Base-by-base conservation (phyloP, 1,140 invertebrate genomes). In the Thrips palmi region DNA sequence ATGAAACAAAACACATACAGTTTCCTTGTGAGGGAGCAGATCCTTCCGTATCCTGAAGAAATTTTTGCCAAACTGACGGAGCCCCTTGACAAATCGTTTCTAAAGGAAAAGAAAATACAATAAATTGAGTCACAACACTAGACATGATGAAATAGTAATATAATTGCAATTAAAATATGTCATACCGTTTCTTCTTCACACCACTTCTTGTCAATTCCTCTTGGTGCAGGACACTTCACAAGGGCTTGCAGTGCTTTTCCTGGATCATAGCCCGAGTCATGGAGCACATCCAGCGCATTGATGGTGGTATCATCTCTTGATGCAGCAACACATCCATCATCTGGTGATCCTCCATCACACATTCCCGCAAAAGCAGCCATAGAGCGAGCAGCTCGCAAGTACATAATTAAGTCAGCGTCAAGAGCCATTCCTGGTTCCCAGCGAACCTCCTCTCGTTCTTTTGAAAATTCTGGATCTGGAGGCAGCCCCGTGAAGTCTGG, bases 21-120 rank as follows among this genome's bases (percentile, higher is more conserved):
- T 96, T 52, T 94, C 88, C 69, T 93, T 92, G 55, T 92, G 84
- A 38, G 91, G 87, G 43, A 97, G 65, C 37, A 97, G 67, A 60
- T 97, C 92, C 62, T 94, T 94, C 45, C 80, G 70, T 47, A 99
- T 97, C 49, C 91, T 80, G 58, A 93, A 94, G 63, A 98, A 99
- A 64, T 98, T 97, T 65, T 99, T 99, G 47, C 94, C 94, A 68
- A 94, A 93, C 55, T 92, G 87, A 41, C 91, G 69, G 39, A 98
- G 70, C 47, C 94, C 94, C 67, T 97, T 97, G 36, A 94, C 87
- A 67, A 99, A 98, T 47, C 87, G 73, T 70, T 96, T 94, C 56
- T 77, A 52, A 29, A 60, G 57, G 36, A 40, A 31, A 45, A 47
- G 34, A 39, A 39, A 21, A 44, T 39, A 42, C 20, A 39, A 24